A percentile compares a stretch with the other conserved stretches of the same genome.
Evolutionary conservation across 2,888 invertebrate genomes (phyloP).

Genomic region (Orthosia gothica): DNA sequence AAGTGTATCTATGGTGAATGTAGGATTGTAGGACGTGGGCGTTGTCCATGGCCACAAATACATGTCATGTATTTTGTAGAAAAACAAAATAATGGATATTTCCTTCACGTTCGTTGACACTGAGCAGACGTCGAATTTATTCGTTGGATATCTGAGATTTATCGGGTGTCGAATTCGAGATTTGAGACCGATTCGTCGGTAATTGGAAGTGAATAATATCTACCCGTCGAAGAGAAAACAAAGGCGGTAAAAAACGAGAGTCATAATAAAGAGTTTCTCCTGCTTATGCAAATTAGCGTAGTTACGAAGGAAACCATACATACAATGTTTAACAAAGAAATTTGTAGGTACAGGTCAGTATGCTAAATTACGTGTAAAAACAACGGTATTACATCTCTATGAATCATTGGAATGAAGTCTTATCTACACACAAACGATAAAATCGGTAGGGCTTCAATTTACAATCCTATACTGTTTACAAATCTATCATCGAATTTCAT

Average conservation of each 20-base stretch:
- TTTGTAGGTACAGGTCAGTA: slow-evolving; percentile 43
- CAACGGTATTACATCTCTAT: slow-evolving; percentile 54
- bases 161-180: slow-evolving; percentile 6
- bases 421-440: slow-evolving; percentile 20
- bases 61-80: slow-evolving; percentile 13
- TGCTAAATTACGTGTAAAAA: slow-evolving; percentile 55
- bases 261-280: slow-evolving; percentile 36
- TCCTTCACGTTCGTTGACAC: slow-evolving; percentile 39
- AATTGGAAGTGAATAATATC: slow-evolving; percentile 18
- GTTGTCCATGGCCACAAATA: slow-evolving; percentile 36
- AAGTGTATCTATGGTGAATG: slow-evolving; percentile 53
- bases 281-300: slow-evolving; percentile 55
- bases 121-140: slow-evolving; percentile 21
- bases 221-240: slow-evolving; percentile 27
- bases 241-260: slow-evolving; percentile 42
- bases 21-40: slow-evolving; percentile 27
- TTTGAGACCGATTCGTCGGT: slow-evolving; percentile 14
- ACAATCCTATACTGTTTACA: slow-evolving; percentile 44
- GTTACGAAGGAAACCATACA: slow-evolving; percentile 49
- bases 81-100: slow-evolving; percentile 43
- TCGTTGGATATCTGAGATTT: slow-evolving; percentile 25
- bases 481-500: slow-evolving; percentile 25
- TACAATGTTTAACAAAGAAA: slow-evolving; percentile 57
- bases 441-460: slow-evolving; percentile 28
- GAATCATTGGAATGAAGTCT: slow-evolving; percentile 51